phyloP scores from a whole-genome alignment of 2,888 invertebrate genomes.

The Strigamia maritima region DNA sequence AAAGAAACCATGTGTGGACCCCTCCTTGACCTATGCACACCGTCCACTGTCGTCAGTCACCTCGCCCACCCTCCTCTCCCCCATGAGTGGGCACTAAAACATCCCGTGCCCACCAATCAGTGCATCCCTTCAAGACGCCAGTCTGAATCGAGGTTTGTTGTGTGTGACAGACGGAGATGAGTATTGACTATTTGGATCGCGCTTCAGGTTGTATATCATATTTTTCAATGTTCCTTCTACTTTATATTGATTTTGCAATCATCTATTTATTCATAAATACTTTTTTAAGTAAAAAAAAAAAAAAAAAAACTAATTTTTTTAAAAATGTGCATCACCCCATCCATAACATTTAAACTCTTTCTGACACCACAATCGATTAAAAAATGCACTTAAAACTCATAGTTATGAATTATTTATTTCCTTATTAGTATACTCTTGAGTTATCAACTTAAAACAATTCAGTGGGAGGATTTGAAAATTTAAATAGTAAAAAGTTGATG shows the following conservation, averaged over 20 bases:
- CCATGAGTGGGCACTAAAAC: conserved; percentile 32
- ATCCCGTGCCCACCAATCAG: conserved; percentile 24
- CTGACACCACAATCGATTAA: too few relatives aligned
- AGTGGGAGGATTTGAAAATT: neutral
- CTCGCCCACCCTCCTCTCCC: conserved; percentile 12
- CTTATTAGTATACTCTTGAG: neutral
- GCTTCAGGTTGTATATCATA: neutral
- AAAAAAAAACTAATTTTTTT: too few relatives aligned
- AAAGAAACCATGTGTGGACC: conserved; percentile 25
- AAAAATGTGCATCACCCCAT: too few relatives aligned
- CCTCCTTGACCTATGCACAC: conserved; percentile 22
- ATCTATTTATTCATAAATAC: too few relatives aligned
- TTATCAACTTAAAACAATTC: neutral
- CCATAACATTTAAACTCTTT: too few relatives aligned
- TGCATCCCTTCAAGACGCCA: conserved; percentile 16
- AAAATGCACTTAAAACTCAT: too few relatives aligned
- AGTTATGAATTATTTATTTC: neutral
- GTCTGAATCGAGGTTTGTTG: conserved; percentile 22
- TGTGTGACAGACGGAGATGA: conserved; percentile 21
- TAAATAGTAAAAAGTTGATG: conserved; percentile 30
- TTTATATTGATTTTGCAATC: neutral
- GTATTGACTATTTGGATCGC: conserved; percentile 18
- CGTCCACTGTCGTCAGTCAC: conserved; percentile 34
- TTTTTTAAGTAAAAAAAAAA: too few relatives aligned
- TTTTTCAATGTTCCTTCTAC: neutral